A percentile compares a stretch with the other conserved stretches of the same genome.
These are phyloP conservation scores for Ophioderma brevispina DNA, from an alignment of 35 echinoderm and acorn worm genomes.

Conservation along the genomic window DNA sequence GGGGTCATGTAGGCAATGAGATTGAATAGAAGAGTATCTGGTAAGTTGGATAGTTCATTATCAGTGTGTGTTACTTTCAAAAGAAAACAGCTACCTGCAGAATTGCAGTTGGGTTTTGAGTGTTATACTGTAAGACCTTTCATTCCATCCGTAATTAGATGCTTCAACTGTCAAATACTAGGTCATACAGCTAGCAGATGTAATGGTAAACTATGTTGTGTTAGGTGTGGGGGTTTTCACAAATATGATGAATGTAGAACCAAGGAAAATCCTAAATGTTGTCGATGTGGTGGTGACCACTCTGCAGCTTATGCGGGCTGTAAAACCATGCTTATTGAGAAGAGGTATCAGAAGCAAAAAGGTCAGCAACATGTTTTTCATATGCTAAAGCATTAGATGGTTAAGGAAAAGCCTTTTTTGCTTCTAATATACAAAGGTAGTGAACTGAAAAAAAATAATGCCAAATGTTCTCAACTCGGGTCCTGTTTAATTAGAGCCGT, in stretches of 20 bases:
- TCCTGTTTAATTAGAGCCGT: too few relatives aligned
- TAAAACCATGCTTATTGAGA: background rate
- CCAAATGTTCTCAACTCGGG: too few relatives aligned
- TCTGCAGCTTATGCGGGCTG: conserved; percentile 4
- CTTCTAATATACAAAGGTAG: too few relatives aligned
- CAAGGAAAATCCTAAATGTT: background rate
- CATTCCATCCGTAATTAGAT: background rate
- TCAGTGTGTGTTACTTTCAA: background rate
- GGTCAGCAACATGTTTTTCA: too few relatives aligned
- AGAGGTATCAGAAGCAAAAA: background rate
- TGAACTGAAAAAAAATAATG: too few relatives aligned
- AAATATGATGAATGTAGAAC: background rate
- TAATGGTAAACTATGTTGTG: background rate
- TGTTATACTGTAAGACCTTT: background rate
- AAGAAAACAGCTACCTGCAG: background rate
- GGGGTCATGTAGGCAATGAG: background rate
- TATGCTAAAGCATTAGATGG: too few relatives aligned
- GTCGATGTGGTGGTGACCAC: background rate
- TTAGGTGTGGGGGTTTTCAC: background rate
- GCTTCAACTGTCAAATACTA: background rate
- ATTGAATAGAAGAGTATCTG: background rate
- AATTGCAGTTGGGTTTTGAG: background rate
- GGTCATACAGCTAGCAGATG: background rate
- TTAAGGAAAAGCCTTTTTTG: too few relatives aligned
- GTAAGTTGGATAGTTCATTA: background rate